Conservation (phyloP, 1,140 invertebrate genomes). For the Paraescarpia echinospica region DNA sequence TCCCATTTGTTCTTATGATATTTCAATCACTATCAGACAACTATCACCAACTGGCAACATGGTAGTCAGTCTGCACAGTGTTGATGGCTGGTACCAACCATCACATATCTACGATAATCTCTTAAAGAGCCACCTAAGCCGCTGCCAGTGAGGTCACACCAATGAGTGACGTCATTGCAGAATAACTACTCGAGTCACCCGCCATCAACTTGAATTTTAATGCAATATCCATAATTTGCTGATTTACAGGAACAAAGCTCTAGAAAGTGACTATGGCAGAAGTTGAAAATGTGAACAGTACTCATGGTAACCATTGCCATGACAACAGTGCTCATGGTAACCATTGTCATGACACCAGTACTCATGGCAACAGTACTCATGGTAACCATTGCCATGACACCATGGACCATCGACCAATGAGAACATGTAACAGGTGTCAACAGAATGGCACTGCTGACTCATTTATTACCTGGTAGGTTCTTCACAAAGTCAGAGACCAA, state of each 20-base stretch:
- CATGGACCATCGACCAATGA: neutral
- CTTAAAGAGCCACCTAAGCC: too few relatives aligned
- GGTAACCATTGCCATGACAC: neutral
- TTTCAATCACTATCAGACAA: too few relatives aligned
- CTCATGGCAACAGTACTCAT: neutral
- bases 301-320: neutral
- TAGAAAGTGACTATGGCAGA: neutral
- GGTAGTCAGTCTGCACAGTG: too few relatives aligned
- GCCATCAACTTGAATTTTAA: too few relatives aligned
- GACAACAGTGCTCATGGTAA: neutral
- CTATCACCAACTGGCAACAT: too few relatives aligned
- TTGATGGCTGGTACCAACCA: too few relatives aligned
- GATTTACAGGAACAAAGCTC: neutral
- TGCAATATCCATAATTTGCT: too few relatives aligned
- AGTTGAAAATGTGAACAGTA: neutral
- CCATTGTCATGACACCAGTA: neutral
- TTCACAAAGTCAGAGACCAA: neutral
- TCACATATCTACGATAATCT: too few relatives aligned
- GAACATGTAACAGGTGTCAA: neutral
- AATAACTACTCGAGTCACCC: too few relatives aligned
- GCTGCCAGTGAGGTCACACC: too few relatives aligned
- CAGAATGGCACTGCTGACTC: neutral
- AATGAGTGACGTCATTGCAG: too few relatives aligned
- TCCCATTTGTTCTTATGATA: too few relatives aligned
- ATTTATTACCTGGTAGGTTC: neutral